Conservation (phyloP, 2,113 vertebrate species). For the Drymodes brunneopygia region DNA sequence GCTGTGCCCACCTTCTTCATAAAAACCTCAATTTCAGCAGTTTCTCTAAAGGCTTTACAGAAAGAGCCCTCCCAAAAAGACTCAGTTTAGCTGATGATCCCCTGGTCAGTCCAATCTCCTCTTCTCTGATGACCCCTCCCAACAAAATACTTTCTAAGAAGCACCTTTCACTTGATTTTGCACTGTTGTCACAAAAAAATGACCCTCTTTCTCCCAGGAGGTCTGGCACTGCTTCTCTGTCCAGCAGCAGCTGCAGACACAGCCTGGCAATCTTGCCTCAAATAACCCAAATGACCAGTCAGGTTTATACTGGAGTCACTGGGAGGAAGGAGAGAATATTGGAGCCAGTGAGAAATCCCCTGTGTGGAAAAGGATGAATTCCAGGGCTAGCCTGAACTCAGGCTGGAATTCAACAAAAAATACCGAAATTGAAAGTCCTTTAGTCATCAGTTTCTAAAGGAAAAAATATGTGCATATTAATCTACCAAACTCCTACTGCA, state of each 20-base stretch:
- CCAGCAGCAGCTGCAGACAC: neutral
- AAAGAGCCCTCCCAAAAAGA: neutral
- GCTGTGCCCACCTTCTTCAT: neutral
- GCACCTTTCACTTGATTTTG: neutral
- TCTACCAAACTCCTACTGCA: neutral
- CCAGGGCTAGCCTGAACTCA: neutral
- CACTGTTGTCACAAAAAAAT: neutral
- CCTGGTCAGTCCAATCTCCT: neutral
- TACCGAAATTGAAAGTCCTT: neutral
- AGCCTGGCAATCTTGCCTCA: neutral
- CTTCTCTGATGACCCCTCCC: too few species aligned
- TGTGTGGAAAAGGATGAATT: neutral
- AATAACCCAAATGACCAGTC: neutral
- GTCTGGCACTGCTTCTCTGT: neutral
- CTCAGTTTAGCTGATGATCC: neutral
- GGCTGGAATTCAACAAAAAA: neutral
- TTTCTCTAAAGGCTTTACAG: neutral
- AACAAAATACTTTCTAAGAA: neutral
- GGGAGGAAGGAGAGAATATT: slow-evolving; percentile 56
- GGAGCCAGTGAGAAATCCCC: neutral
- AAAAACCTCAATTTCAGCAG: neutral
- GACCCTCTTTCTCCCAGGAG: neutral
- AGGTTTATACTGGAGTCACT: neutral
- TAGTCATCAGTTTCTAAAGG: neutral
- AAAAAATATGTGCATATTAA: neutral